Evolutionary conservation across 1,140 invertebrate genomes (phyloP), one percentile per base, ranked within the genome.

Genomic region (Zaprionus capensis): DNA sequence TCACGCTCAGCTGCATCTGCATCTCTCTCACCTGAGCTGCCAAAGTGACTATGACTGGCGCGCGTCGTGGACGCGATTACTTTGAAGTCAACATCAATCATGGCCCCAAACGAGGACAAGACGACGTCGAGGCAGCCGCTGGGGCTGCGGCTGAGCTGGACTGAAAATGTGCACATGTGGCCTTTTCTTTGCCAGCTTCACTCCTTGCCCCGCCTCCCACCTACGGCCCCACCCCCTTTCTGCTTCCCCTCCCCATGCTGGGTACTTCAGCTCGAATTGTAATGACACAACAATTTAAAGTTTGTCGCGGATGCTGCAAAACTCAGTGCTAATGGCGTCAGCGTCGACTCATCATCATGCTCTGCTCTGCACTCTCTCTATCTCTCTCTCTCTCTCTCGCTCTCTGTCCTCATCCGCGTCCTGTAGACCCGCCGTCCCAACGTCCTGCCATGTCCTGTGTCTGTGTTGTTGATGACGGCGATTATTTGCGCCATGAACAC

Each of bases 271-370:
- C 84, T 87, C 75, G 84, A 83, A 87, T 87, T 83, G 84, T 87
- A 87, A 87, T 87, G 84, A 87, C 84, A 86, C 84, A 88, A 87
- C 84, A 87, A 87, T 87, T 87, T 87, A 87, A 87, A 87, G 84
- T 87, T 87, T 87, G 85, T 88, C 84, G 84, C 87, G 87, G 84
- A 88, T 87, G 84, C 84, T 88, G 84, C 83, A 88, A 87, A 87
- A 88, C 83, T 88, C 84, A 71, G 83, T 87, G 83, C 83, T 87
- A 87, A 87, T 87, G 83, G 83, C 83, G 81, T 86, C 83, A 86
- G 70, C 83, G 83, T 88, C 84, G 86, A 87, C 84, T 84, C 81
- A 84, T 85, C 81, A 85, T 74, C 68, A 57, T n/a, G 22, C 55
- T 46, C 41, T 17, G 41, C 41, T 41, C 38, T 26, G 41, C 61